Evolutionary conservation across 2,113 vertebrate species (phyloP).

Genomic region (Malurus melanocephalus): DNA sequence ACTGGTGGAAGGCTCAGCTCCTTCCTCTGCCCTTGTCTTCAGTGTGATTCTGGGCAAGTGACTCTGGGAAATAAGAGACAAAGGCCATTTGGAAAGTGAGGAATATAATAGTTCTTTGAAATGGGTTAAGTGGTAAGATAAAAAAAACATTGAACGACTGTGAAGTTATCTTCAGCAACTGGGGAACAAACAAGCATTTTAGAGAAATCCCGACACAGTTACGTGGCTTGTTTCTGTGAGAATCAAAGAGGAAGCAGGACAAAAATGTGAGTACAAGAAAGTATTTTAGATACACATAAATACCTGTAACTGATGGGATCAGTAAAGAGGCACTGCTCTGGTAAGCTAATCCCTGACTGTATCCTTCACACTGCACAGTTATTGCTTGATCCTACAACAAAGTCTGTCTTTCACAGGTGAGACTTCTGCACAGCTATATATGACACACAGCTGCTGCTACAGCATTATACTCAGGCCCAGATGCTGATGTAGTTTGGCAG

Average conservation of each 20-base stretch:
- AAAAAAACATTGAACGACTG: background rate
- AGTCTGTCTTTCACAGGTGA: background rate
- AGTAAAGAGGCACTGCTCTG: background rate
- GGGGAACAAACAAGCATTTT: background rate
- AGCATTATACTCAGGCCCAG: background rate
- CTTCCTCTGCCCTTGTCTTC: background rate
- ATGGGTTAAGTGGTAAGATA: background rate
- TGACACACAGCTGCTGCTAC: background rate
- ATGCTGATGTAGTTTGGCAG: background rate
- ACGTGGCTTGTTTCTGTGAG: background rate
- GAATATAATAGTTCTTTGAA: background rate
- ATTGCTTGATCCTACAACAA: background rate
- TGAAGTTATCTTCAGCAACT: background rate
- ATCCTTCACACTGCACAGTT: background rate
- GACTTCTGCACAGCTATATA: background rate
- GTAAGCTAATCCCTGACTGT: background rate
- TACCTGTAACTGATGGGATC: background rate
- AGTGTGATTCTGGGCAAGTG: background rate
- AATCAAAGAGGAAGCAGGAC: background rate
- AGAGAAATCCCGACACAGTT: background rate
- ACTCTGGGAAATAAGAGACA: background rate
- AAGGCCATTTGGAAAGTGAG: background rate
- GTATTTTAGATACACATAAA: background rate
- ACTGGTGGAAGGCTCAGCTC: background rate
- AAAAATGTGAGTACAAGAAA: background rate